A percentile compares a stretch with the other conserved stretches of the same genome.
phyloP scores from a whole-genome alignment of 2,888 invertebrate genomes.

The Trissonchulus latispiculum region DNA sequence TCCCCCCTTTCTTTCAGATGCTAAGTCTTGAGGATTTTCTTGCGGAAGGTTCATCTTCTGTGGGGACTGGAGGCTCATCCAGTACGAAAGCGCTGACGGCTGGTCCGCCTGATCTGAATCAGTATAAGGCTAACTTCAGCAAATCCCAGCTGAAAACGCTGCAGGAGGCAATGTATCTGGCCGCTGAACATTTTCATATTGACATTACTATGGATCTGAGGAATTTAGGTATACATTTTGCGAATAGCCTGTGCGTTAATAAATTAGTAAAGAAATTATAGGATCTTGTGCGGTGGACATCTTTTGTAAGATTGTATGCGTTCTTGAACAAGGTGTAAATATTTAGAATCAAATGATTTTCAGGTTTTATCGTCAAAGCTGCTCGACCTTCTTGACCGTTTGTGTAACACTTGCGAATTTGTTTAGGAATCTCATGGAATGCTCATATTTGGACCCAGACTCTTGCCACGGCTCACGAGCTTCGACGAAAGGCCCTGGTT shows the following conservation, averaged over 20 bases:
- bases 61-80: background rate
- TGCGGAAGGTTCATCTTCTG: conserved; percentile 60
- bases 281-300: no score
- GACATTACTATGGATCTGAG: conserved; percentile 79
- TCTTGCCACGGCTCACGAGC: conserved; percentile 71
- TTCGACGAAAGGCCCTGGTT: conserved; percentile 68
- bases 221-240: conserved; percentile 53
- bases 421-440: conserved; percentile 69
- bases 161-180: conserved; percentile 87
- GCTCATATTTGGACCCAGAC: conserved; percentile 81
- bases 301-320: no score
- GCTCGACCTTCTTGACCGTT: no score
- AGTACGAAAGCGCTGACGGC: background rate
- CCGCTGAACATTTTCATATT: conserved; percentile 77
- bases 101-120: background rate
- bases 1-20: conserved; percentile 2
- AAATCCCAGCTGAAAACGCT: conserved; percentile 72
- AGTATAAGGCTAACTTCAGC: conserved; percentile 49
- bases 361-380: no score
- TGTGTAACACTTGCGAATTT: no score
- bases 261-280: no score
- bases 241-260: no score
- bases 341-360: no score
- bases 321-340: no score
- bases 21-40: conserved; percentile 67